phyloP scores from a whole-genome alignment of 2,113 vertebrate genomes.

The Alouatta palliata region DNA sequence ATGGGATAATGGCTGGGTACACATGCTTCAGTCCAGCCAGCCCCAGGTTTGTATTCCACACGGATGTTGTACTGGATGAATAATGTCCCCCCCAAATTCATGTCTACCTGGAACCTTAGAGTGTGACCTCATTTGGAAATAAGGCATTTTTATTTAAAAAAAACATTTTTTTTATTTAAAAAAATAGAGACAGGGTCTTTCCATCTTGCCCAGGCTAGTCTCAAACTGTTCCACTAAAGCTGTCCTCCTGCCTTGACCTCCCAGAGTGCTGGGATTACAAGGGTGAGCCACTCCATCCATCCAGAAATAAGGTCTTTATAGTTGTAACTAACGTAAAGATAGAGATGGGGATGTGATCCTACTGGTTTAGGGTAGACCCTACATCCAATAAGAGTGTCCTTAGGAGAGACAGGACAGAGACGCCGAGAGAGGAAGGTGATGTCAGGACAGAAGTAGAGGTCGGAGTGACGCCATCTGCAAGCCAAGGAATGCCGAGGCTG shows the following conservation, averaged over 20 bases:
- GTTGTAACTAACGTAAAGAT: not conserved
- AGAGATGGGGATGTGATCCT: not conserved
- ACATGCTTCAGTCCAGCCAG: not conserved
- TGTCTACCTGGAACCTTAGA: not conserved
- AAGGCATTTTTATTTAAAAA: not conserved
- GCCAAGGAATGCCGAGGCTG: not conserved
- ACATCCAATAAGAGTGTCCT: not conserved
- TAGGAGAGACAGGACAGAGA: not conserved
- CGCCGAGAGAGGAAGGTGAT: not conserved
- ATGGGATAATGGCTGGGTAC: rapidly evolving
- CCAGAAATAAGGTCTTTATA: not conserved
- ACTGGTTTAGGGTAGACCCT: too few relatives aligned
- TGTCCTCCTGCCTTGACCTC: too few relatives aligned
- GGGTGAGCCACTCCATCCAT: too few relatives aligned
- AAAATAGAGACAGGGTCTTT: too few relatives aligned
- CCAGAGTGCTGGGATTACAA: too few relatives aligned
- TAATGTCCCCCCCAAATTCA: not conserved
- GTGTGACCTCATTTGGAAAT: not conserved
- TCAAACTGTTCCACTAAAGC: too few relatives aligned
- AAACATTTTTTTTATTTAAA: too few relatives aligned
- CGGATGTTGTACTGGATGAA: too few relatives aligned
- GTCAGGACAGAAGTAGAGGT: not conserved
- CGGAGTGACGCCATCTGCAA: not conserved
- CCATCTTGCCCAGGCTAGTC: too few relatives aligned
- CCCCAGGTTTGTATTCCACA: not conserved